These are phyloP conservation scores for Drosophila mettleri DNA, from an alignment of 2,888 invertebrate genomes.

Conservation along the genomic window DNA sequence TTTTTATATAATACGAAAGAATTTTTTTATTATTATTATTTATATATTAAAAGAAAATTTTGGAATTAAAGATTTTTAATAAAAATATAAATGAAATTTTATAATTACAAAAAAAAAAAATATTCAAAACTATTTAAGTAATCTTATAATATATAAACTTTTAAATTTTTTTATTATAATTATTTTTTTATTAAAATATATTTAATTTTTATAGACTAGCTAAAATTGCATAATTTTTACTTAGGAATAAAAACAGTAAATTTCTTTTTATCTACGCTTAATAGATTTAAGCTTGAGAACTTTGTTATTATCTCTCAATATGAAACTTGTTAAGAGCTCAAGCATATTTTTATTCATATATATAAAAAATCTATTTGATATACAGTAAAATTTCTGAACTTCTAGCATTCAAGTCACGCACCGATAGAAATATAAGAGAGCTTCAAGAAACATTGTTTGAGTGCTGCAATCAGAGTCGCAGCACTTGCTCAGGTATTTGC, in stretches of 20 bases:
- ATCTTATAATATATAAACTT: too few species aligned
- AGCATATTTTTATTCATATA: background rate
- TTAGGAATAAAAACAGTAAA: background rate
- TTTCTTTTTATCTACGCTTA: background rate
- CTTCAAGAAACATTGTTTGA: conserved; percentile 2
- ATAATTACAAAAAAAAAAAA: too few species aligned
- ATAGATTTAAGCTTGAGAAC: background rate
- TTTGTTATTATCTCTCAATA: background rate
- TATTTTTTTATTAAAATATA: too few species aligned
- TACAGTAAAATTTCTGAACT: background rate
- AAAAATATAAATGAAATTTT: too few species aligned
- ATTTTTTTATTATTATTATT: too few species aligned
- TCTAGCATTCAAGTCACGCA: conserved; percentile 13
- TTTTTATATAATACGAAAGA: too few species aligned
- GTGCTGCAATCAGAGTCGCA: conserved; percentile 5
- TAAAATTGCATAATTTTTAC: too few species aligned
- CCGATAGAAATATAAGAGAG: conserved; percentile 7
- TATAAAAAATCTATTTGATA: background rate
- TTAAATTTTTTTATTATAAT: too few species aligned
- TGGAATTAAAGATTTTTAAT: too few species aligned
- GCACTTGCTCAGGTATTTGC: conserved; percentile 6
- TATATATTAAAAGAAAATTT: too few species aligned
- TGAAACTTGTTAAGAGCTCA: background rate
- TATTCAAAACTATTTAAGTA: too few species aligned
- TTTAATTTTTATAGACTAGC: too few species aligned